Evolutionary conservation across 2,888 invertebrate species (phyloP).

Genomic region (Cheiracanthium punctorium): DNA sequence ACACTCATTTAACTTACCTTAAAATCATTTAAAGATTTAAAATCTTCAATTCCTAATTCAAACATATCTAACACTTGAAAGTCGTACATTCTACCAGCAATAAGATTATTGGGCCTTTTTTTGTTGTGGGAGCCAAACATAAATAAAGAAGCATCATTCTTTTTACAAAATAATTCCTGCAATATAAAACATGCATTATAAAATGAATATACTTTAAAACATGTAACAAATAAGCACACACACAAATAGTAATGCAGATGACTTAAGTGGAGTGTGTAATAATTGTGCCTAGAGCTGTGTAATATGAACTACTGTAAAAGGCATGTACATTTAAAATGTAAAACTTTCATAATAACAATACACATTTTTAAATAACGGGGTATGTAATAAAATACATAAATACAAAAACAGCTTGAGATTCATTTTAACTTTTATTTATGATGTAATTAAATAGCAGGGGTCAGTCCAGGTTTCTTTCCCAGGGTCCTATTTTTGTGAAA

Average conservation of each 20-base stretch:
- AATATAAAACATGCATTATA: slow-evolving; percentile 55
- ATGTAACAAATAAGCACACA: neutral
- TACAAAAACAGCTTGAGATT: no score
- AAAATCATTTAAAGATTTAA: slow-evolving; percentile 86
- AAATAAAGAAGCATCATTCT: slow-evolving; percentile 92
- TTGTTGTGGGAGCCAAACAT: slow-evolving; percentile 94
- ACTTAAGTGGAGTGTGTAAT: neutral
- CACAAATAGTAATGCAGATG: neutral
- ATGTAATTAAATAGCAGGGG: no score
- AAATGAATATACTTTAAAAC: slow-evolving; percentile 15
- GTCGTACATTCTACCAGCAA: slow-evolving; percentile 91
- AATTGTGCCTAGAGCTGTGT: no score
- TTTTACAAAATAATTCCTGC: slow-evolving; percentile 79
- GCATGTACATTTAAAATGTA: no score
- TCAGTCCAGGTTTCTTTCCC: no score
- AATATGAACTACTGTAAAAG: no score
- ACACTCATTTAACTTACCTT: slow-evolving; percentile 73
- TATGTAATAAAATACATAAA: no score
- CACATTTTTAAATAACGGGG: no score
- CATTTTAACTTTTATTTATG: no score
- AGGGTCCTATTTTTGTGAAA: no score
- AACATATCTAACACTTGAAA: slow-evolving; percentile 95
- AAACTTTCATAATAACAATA: no score
- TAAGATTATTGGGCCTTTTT: slow-evolving; percentile 93
- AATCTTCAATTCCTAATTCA: slow-evolving; percentile 92